phyloP scores from a whole-genome alignment of 2,113 vertebrate species.

The Stigmatopora nigra region DNA sequence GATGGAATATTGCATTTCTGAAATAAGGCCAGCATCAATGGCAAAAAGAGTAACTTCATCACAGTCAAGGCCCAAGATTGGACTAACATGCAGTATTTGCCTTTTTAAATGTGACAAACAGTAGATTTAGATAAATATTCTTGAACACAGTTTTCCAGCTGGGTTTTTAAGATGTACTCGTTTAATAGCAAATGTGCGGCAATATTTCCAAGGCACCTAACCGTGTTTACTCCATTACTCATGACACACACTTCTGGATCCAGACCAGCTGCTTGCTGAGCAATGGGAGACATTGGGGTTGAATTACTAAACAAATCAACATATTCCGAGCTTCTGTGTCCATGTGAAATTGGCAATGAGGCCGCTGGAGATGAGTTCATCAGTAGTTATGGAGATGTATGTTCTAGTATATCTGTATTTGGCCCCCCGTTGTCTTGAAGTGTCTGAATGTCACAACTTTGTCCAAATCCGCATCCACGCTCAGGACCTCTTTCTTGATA shows the following conservation, averaged over 20 bases:
- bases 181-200: not conserved
- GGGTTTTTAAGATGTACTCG: not conserved
- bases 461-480: not conserved
- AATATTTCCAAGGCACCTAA: not conserved
- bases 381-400: not conserved
- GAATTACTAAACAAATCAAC: slow-evolving; percentile 51
- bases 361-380: slow-evolving; percentile 38
- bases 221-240: not conserved
- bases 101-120: not conserved
- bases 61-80: not conserved
- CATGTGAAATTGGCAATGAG: slow-evolving; percentile 52
- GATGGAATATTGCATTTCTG: too few species aligned
- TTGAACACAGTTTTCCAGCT: not conserved
- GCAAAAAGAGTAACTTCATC: not conserved
- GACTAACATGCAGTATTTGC: not conserved
- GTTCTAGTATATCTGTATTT: not conserved
- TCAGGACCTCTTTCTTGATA: slow-evolving; percentile 7
- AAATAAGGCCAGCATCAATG: too few species aligned
- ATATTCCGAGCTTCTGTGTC: slow-evolving; percentile 39
- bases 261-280: slow-evolving; percentile 21
- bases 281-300: slow-evolving; percentile 9
- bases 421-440: not conserved
- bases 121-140: not conserved
- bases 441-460: not conserved
- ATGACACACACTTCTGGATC: slow-evolving; percentile 10